These are phyloP conservation scores for Lordiphosa stackelbergi DNA, from an alignment of 1,140 invertebrate species.

Conservation along the genomic window DNA sequence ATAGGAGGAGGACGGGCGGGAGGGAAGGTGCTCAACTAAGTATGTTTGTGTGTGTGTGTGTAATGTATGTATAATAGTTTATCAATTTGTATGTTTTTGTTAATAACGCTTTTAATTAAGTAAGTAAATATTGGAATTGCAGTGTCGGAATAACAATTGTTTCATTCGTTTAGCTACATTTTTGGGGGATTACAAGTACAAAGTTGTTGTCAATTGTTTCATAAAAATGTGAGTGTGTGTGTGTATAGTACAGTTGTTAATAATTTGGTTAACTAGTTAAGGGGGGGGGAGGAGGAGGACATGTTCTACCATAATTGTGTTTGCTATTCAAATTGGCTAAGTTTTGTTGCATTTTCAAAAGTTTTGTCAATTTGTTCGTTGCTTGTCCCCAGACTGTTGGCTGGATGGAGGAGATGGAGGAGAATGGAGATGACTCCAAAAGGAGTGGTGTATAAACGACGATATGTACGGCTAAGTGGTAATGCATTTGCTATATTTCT, in stretches of 20 bases:
- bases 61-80: background rate
- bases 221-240: background rate
- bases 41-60: no score
- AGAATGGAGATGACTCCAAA: background rate
- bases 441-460: slow-evolving; percentile 39
- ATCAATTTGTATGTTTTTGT: background rate
- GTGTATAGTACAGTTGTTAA: slow-evolving; percentile 45
- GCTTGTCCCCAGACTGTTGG: slow-evolving; percentile 22
- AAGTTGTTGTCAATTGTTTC: background rate
- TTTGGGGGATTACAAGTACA: slow-evolving; percentile 19
- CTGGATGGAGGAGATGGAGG: background rate
- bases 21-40: slow-evolving; percentile 1
- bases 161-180: slow-evolving; percentile 16
- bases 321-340: slow-evolving; percentile 15
- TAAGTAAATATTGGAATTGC: background rate
- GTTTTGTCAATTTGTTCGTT: slow-evolving; percentile 38
- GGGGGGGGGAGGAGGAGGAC: no score
- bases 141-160: slow-evolving; percentile 18
- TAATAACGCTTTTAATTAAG: slow-evolving; percentile 4
- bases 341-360: no score
- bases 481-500: slow-evolving; percentile 34
- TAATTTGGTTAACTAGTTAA: slow-evolving; percentile 2
- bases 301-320: background rate
- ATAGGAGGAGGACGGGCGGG: no score
- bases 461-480: slow-evolving; percentile 63